These are phyloP conservation scores for Bimastos eiseni DNA, from an alignment of 2,888 invertebrate genomes.

Conservation along the genomic window DNA sequence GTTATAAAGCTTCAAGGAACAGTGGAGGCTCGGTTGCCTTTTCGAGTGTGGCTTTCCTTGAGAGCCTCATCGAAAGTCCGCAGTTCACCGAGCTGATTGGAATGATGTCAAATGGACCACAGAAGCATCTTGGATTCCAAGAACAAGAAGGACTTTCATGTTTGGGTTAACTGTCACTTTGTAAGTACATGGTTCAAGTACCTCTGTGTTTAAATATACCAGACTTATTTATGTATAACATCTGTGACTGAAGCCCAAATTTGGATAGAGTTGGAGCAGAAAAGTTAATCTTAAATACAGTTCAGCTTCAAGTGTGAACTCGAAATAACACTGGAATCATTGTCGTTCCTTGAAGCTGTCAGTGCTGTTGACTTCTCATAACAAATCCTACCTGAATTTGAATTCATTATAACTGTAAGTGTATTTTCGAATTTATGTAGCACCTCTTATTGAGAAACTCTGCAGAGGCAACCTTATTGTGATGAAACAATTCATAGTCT, in stretches of 20 bases:
- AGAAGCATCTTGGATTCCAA: neutral
- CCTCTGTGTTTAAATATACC: neutral
- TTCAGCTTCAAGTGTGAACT: neutral
- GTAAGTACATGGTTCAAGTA: neutral
- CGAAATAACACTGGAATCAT: no score
- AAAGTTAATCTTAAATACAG: neutral
- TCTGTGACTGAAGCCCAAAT: neutral
- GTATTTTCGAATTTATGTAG: neutral
- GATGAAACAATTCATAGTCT: neutral
- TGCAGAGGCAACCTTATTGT: no score
- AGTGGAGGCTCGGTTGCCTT: neutral
- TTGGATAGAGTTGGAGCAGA: neutral
- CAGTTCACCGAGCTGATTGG: slow-evolving; percentile 18
- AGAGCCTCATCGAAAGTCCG: neutral
- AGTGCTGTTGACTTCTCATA: no score
- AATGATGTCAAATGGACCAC: neutral
- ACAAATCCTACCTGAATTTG: no score
- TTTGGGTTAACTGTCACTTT: slow-evolving; percentile 20
- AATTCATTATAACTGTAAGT: neutral
- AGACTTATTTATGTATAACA: neutral
- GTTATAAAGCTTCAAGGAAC: neutral
- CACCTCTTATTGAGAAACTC: neutral
- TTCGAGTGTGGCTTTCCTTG: neutral
- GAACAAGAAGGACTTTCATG: slow-evolving; percentile 19
- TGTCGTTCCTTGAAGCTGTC: no score